Base-by-base conservation (phyloP, 2,113 vertebrate species). In the Ariopsis seemanni region DNA sequence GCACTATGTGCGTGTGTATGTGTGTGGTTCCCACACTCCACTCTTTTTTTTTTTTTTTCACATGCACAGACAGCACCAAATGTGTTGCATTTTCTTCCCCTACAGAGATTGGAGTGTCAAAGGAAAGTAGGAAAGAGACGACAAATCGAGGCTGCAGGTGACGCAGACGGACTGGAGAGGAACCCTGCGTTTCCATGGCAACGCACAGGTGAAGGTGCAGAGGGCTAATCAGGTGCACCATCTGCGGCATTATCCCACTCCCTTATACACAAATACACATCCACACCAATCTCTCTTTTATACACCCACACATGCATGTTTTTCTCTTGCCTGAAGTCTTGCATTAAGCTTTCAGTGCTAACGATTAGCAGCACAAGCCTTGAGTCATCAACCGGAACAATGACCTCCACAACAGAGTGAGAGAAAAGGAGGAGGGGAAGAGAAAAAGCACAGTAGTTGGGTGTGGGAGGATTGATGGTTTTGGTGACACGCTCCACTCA, bases 101-200 rank as follows among this genome's bases (percentile, higher is more conserved):
- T 83, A 87, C 42, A 48, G n/a, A 75, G 87, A 78, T 9, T n/a
- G 4, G 7, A n/a, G 69, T 69, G 67, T 58, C 27, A 11, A 75
- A 27, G 1, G 9, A 87, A 89, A 71, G 83, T 2, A 75, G 69
- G 65, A 84, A 84, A 88, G 87, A 88, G 63, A 86, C 52, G 93
- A 90, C 93, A 94, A 94, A 94, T 83, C 27, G 93, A 92, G 92
- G 92, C 85, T 92, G 91, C 92, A 93, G 91, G 93, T 95, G 95
- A 95, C 90, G 93, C 93, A 93, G 93, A 93, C 91, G 91, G 91
- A 92, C 50, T 4, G 17, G 71, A 91, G 92, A 95, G 93, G 93
- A 94, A 94, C 91, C 94, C 93, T 92, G 42, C 91, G 94, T 95
- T 94, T 93, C 95, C 93, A 95, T 95, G 94, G 95, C 92, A 95